Base-by-base conservation (phyloP, 1,140 invertebrate genomes). In the Bicyclus anynana region DNA sequence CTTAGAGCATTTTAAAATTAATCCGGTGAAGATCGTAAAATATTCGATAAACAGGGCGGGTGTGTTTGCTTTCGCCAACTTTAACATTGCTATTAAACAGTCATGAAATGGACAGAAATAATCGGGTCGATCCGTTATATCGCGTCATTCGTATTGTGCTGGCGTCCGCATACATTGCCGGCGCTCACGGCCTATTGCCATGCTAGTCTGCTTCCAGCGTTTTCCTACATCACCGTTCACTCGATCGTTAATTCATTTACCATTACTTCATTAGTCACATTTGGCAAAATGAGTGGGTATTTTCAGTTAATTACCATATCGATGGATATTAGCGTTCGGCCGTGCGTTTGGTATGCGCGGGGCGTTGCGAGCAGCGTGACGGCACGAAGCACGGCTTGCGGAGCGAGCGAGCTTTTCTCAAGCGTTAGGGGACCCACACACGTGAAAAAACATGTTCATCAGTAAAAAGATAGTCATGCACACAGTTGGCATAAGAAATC, bases 71-170 rank as follows among this genome's bases (percentile, higher is more conserved):
- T 87, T 84, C 72, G 80, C 74, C 73, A 77, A 80, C 69, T 83
- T 83, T 82, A 84, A 84, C 84, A 84, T 84, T 86, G 83, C 84
- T 87, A 86, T 87, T 80, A 86, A 86, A 86, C 84, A 86, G 83
- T 83, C 84, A 71, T 84, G 82, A 84, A 85, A 84, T 84, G 77
- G 72, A 84, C 83, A 84, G 81, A 87, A 86, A 88, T 86, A 88
- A 88, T 86, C 79, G 72, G 79, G 76, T 69, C 81, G 78, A 80
- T 78, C 84, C 82, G 84, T 87, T 87, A 87, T 72, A 81, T 71
- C 72, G 79, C 72, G 71, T 81, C 78, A 82, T 84, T 84, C 74
- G 80, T 80, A 84, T 86, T 73, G 79, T 74, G 72, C 62, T 54
- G 59, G 80, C 80, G 80, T 77, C 67, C 74, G 69, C 63, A 69